Conservation (phyloP, 1,140 invertebrate genomes). For the Artemia franciscana region DNA sequence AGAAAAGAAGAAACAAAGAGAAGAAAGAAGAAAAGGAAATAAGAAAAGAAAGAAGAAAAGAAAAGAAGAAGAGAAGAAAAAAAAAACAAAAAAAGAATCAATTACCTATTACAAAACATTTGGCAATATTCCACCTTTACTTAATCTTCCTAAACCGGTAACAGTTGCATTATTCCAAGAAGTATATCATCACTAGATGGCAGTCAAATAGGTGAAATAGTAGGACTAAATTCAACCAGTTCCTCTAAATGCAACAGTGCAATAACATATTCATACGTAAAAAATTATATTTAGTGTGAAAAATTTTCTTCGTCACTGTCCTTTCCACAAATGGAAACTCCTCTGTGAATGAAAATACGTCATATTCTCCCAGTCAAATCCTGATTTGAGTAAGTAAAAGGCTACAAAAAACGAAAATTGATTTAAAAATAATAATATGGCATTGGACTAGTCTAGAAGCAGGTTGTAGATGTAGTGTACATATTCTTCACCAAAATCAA, state of each 20-base stretch:
- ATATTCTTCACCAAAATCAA: too few relatives aligned
- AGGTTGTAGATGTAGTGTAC: too few relatives aligned
- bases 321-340: conserved; percentile 60
- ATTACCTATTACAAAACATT: conserved; percentile 69
- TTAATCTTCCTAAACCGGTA: conserved; percentile 69
- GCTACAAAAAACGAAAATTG: too few relatives aligned
- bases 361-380: conserved; percentile 76
- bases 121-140: conserved; percentile 68
- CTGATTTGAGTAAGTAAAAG: conserved; percentile 66
- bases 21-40: too few relatives aligned
- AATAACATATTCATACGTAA: conserved; percentile 80
- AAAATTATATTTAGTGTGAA: conserved; percentile 83
- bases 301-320: conserved; percentile 53
- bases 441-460: too few relatives aligned
- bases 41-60: too few relatives aligned
- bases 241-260: conserved; percentile 61
- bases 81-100: too few relatives aligned
- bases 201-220: conserved; percentile 71
- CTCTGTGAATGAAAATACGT: conserved; percentile 56
- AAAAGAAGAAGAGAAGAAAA: too few relatives aligned
- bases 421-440: too few relatives aligned
- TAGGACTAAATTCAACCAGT: conserved; percentile 33
- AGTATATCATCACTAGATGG: conserved; percentile 62
- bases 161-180: conserved; percentile 48
- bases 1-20: too few relatives aligned